A percentile compares a stretch with the other conserved stretches of the same genome.
Conservation (phyloP, 2,113 vertebrate genomes). For the Leuciscus idus region DNA sequence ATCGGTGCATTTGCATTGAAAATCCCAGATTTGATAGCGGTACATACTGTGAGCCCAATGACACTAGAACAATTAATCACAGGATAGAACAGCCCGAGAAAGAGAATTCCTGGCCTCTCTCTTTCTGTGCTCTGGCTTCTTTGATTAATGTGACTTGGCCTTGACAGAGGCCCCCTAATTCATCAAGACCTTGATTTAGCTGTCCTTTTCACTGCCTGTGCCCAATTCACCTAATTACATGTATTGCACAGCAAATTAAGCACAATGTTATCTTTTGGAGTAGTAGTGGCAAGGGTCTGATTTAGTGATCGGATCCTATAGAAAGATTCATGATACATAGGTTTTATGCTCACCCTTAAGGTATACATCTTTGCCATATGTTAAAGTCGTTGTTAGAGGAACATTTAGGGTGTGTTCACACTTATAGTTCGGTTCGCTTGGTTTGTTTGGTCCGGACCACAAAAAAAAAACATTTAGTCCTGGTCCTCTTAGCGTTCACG, state of each 20-base stretch:
- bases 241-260: conserved; percentile 73
- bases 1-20: conserved; percentile 69
- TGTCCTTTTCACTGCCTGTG: conserved; percentile 67
- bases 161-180: conserved; percentile 77
- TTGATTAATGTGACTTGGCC: conserved; percentile 83
- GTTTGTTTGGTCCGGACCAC: too few species aligned
- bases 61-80: conserved; percentile 72
- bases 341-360: background rate
- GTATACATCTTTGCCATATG: background rate
- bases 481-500: too few species aligned
- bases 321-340: conserved; percentile 1
- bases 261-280: conserved; percentile 68
- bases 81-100: conserved; percentile 46
- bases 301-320: background rate
- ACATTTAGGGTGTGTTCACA: background rate
- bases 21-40: conserved; percentile 70
- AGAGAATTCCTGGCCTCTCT: conserved; percentile 55
- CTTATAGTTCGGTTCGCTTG: too few species aligned
- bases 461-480: too few species aligned
- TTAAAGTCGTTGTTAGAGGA: background rate
- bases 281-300: conserved; percentile 67
- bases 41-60: conserved; percentile 51
- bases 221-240: conserved; percentile 83
- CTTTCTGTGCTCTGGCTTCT: conserved; percentile 63
- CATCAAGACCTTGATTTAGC: conserved; percentile 79